phyloP scores from a whole-genome alignment of 2,113 vertebrate species.

The Gasterosteus nipponicus region DNA sequence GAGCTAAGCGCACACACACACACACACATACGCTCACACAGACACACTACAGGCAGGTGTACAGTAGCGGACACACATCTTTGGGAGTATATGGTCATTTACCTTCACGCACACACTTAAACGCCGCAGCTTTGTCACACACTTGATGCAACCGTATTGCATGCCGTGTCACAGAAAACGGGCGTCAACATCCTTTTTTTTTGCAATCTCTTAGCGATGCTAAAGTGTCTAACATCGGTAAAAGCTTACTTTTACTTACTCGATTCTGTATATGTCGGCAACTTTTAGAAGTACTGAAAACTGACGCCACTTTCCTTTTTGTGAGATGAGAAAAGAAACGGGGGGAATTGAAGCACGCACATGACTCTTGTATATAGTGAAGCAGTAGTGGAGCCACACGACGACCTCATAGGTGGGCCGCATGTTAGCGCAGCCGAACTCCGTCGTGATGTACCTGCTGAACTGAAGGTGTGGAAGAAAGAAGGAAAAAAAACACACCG shows the following conservation, averaged over 20 bases:
- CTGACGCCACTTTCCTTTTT: conserved; percentile 73
- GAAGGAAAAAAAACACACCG: not conserved
- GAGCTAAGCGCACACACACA: conserved; percentile 31
- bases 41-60: conserved; percentile 33
- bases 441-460: conserved; percentile 15
- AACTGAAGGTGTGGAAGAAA: conserved; percentile 45
- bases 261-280: conserved; percentile 47
- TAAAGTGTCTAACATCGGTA: conserved; percentile 8
- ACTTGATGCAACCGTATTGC: conserved; percentile 20
- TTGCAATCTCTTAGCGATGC: conserved; percentile 14
- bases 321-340: conserved; percentile 44
- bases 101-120: conserved; percentile 36
- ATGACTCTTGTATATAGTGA: conserved; percentile 73
- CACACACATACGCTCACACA: conserved; percentile 29
- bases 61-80: conserved; percentile 2
- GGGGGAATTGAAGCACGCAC: conserved; percentile 69
- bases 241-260: conserved; percentile 20
- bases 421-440: conserved; percentile 57
- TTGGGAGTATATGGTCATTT: conserved; percentile 9
- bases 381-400: conserved; percentile 39
- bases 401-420: conserved; percentile 42
- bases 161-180: conserved; percentile 17
- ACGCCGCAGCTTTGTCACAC: conserved; percentile 12
- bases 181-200: not conserved
- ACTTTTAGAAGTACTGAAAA: conserved; percentile 73